phyloP scores from a whole-genome alignment of 2,797 vertebrate species.

The Sebastes itinus region DNA sequence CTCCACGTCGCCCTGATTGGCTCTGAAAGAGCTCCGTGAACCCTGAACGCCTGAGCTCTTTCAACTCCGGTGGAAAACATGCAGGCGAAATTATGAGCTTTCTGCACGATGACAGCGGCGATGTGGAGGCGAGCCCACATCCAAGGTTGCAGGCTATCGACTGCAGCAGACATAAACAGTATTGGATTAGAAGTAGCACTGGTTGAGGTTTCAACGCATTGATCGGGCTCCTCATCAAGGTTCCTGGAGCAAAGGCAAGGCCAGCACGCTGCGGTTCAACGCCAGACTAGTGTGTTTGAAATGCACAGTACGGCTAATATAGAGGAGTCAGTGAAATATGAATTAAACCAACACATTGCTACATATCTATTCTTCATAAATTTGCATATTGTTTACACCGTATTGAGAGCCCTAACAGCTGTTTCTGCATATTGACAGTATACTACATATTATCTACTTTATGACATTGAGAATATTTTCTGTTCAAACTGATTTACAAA shows the following conservation, averaged over 20 bases:
- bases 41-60: neutral
- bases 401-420: neutral
- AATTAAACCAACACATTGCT: neutral
- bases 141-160: slow-evolving; percentile 63
- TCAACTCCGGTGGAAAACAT: slow-evolving; percentile 15
- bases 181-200: slow-evolving; percentile 50
- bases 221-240: slow-evolving; percentile 61
- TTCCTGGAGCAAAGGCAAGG: slow-evolving; percentile 54
- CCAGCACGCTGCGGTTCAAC: slow-evolving; percentile 22
- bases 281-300: slow-evolving; percentile 20
- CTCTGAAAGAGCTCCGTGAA: slow-evolving; percentile 24
- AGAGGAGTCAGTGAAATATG: slow-evolving; percentile 9
- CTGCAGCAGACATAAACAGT: slow-evolving; percentile 56
- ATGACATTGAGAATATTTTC: neutral
- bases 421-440: neutral
- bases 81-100: slow-evolving; percentile 10
- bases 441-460: neutral
- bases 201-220: slow-evolving; percentile 60
- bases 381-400: slow-evolving; percentile 19
- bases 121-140: slow-evolving; percentile 33
- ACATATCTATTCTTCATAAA: slow-evolving; percentile 13
- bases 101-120: slow-evolving; percentile 16
- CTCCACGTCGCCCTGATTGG: neutral
- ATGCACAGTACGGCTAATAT: slow-evolving; percentile 9
- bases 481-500: no score